phyloP scores from a whole-genome alignment of 2,888 invertebrate species.

The Ametastegia equiseti region DNA sequence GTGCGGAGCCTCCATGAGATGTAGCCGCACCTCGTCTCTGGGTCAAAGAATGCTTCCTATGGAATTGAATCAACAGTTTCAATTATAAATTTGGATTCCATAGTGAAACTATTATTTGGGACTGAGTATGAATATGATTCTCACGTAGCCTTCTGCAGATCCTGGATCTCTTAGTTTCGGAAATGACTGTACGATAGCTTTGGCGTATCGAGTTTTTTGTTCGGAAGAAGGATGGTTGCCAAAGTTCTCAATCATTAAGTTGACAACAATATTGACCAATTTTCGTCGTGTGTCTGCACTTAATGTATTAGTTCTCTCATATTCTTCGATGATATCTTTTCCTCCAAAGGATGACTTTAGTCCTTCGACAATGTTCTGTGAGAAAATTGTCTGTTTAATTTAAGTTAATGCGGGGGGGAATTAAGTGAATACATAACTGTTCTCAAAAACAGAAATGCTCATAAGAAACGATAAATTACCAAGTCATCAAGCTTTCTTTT shows the following conservation, averaged over 20 bases:
- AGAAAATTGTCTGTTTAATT: too few species aligned
- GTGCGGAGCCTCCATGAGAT: conserved; percentile 37
- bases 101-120: not conserved
- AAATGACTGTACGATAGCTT: conserved; percentile 37
- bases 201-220: conserved; percentile 45
- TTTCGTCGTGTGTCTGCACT: conserved; percentile 35
- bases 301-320: conserved; percentile 13
- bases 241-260: conserved; percentile 46
- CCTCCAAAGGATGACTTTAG: conserved; percentile 20
- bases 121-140: not conserved
- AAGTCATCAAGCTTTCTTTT: too few species aligned
- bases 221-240: conserved; percentile 46
- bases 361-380: conserved; percentile 5
- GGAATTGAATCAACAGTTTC: not conserved
- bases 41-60: conserved; percentile 40
- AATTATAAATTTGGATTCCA: not conserved
- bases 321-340: conserved; percentile 45
- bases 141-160: conserved; percentile 43
- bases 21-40: conserved; percentile 23
- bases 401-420: too few species aligned
- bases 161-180: conserved; percentile 47
- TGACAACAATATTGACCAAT: conserved; percentile 50
- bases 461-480: too few species aligned
- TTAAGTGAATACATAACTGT: too few species aligned
- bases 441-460: too few species aligned